Base-by-base conservation (phyloP, 2,797 vertebrate genomes). In the Fistularia tabacaria region DNA sequence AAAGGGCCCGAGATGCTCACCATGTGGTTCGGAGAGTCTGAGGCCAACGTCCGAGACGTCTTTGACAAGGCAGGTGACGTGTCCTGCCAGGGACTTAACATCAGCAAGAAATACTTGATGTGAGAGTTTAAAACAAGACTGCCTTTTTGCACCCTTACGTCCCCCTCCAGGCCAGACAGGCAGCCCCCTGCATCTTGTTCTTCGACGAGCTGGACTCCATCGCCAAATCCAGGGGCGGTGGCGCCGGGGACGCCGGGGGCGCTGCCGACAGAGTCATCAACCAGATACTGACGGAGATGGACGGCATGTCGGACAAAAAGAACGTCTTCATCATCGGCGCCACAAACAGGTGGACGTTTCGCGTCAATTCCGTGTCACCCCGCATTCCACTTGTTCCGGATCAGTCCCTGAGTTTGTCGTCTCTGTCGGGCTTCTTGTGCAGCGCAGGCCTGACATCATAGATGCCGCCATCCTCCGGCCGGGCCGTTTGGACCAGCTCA, bases 1-100 rank as follows among this genome's bases (percentile, higher is more conserved):
- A 99, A 99, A 86, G 96, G 96, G 62, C 96, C 96, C 0, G 96
- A 99, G 69, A 87, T 99, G 73, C 95, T 99, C 65, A 99, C 96
- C 46, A 99, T 99, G 96, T 99, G 96, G 96, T 99, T 99, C 85
- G 96, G 96, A 66, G 96, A 99, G 74, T 99, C 96, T 38, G 96
- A 99, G 84, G 96, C 96, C 66, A 99, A 99, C 0, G 96, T 99
- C 77, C 91, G 96, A 0, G 96, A 99, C 89, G 97, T 99, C 83
- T 99, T 99, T 75, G 96, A 99, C 83, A 99, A 98, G 93, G 96
- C 95, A 62, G 80, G 85, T 12, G 14, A 1, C 41, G 12, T 11
- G 6, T 11, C 6, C 12, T 11, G 6, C 11, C 25, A 25, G 25
- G 2, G 5, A 25, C 25, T 25, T 25, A 25, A 25, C 25, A 25